Conservation (phyloP, 2,797 vertebrate genomes). For the Smutsia gigantea region DNA sequence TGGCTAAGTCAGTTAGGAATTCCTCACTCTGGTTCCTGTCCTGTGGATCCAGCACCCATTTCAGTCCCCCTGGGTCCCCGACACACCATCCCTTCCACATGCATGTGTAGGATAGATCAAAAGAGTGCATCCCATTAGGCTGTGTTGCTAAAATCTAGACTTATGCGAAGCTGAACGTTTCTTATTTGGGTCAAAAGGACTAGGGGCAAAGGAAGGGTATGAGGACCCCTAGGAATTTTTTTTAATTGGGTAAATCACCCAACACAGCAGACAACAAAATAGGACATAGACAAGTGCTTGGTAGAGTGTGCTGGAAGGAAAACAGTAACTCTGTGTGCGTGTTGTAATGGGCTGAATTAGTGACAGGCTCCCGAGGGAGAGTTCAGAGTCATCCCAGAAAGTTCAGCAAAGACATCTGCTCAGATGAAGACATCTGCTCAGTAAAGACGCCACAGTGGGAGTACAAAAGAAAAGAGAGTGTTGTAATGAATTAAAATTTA, state of each 20-base stretch:
- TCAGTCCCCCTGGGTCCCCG: background rate
- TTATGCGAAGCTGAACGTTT: background rate
- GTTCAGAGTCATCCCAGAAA: constrained; percentile 52
- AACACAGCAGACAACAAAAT: constrained; percentile 20
- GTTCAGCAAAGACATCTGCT: constrained; percentile 59
- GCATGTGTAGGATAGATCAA: background rate
- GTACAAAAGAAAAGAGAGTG: background rate
- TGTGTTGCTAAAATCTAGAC: background rate
- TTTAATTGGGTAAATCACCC: background rate
- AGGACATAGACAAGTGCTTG: background rate
- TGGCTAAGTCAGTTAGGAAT: background rate
- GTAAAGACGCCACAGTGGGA: background rate
- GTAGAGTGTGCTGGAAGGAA: background rate
- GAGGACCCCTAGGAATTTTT: background rate
- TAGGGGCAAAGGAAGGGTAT: background rate
- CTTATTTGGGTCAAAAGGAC: background rate
- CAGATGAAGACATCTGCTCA: constrained; percentile 57
- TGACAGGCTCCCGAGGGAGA: constrained; percentile 10
- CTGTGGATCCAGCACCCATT: background rate
- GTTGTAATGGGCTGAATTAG: background rate
- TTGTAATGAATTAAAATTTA: background rate
- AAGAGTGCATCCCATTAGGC: background rate
- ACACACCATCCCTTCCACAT: background rate
- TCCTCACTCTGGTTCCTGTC: background rate
- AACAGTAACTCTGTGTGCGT: background rate